Conservation (phyloP, 2,113 vertebrate genomes). For the Notarius lentiginosus region DNA sequence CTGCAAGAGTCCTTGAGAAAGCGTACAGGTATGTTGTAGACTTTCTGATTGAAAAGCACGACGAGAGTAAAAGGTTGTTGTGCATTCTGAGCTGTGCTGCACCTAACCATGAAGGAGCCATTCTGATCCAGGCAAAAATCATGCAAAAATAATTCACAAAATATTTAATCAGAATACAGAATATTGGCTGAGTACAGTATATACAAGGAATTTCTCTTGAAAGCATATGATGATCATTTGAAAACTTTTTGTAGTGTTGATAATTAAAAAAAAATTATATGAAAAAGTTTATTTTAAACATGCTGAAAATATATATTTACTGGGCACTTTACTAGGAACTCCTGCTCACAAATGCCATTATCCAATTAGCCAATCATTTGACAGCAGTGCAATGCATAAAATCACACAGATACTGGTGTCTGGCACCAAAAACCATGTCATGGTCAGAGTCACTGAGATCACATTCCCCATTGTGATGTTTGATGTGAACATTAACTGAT, state of each 20-base stretch:
- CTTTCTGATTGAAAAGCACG: constrained; percentile 77
- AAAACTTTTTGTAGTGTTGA: neutral
- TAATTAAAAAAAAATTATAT: neutral
- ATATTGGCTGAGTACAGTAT: neutral
- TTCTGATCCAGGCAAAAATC: constrained; percentile 66
- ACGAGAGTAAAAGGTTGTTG: constrained; percentile 82
- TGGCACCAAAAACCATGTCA: neutral
- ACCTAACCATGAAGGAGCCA: constrained; percentile 78
- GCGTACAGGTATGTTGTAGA: constrained; percentile 86
- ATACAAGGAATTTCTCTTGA: neutral
- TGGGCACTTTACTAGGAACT: neutral
- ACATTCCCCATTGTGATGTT: too few relatives aligned
- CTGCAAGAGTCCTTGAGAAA: constrained; percentile 65
- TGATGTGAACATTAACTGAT: too few relatives aligned
- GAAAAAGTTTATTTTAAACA: neutral
- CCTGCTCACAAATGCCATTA: neutral
- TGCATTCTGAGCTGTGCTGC: constrained; percentile 71
- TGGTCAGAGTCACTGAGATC: neutral
- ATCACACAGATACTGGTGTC: neutral
- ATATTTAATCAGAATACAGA: neutral
- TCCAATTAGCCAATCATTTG: neutral
- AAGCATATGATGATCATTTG: neutral
- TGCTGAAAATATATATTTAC: neutral
- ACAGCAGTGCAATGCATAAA: neutral
- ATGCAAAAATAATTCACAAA: neutral